Base-by-base conservation (phyloP, 2,888 invertebrate genomes). In the Yponomeuta malinellus region DNA sequence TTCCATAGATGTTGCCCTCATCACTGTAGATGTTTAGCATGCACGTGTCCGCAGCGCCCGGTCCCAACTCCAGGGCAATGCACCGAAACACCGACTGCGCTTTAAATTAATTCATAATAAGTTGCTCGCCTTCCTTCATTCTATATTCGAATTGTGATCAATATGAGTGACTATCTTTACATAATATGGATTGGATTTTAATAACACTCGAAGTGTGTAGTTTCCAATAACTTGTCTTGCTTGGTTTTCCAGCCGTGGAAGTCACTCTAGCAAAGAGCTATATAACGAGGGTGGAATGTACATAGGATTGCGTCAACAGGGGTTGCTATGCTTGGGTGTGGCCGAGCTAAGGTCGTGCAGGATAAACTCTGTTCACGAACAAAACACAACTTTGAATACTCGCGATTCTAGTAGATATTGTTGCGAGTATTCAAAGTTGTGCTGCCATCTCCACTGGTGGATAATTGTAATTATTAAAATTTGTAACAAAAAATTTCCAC, bases 271-370 rank as follows among this genome's bases (percentile, higher is more conserved):
- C 82, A 83, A 81, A 15, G 86, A 83, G 81, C 77, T 79, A 83
- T 87, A 86, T 89, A 89, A 90, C 87, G 87, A 86, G 85, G 89
- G 89, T 84, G 86, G 82, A 85, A 86, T 83, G 77, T 75, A 81
- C 76, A 79, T 81, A 78, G 79, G 77, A 77, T 83, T 83, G 80
- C 83, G 88, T 88, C 89, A 89, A 84, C 84, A 83, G 83, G 83
- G 82, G 83, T 84, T 81, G 80, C 79, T 79, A 80, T 74, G 82
- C 23, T 37, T 64, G 33, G 89, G 89, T 81, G 88, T 79, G 89
- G 86, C 78, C 70, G 48, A 10, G 10, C 29, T 12, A 33, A 33
- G 65, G 31, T 33, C 65, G 65, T 59, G 52, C 52, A 12, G 15
- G 52, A 15, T 15, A 59, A 59, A 59, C 52, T 43, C 43, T 43